A percentile compares a stretch with the other conserved stretches of the same genome.
Evolutionary conservation across 2,113 vertebrate species (phyloP).

Genomic region (Prietella phreatophila): DNA sequence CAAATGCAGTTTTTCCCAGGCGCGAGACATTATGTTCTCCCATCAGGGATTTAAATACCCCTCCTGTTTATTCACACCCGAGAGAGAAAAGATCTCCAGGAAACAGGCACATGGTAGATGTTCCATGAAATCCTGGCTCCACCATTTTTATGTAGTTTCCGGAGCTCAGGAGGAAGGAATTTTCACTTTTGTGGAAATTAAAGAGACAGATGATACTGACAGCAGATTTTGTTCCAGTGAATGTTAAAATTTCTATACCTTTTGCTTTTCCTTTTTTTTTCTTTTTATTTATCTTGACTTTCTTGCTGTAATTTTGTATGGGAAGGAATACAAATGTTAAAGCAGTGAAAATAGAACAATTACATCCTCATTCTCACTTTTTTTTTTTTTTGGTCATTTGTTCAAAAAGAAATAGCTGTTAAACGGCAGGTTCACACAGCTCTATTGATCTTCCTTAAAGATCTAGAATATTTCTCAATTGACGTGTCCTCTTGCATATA

Average conservation of each 20-base stretch:
- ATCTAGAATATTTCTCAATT: background rate
- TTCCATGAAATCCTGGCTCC: slow-evolving; percentile 52
- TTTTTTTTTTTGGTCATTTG: background rate
- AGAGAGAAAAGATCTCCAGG: slow-evolving; percentile 47
- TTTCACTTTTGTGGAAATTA: slow-evolving; percentile 41
- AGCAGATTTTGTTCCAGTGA: slow-evolving; percentile 6
- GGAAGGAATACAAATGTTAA: background rate
- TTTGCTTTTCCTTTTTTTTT: background rate
- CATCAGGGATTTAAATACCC: slow-evolving; percentile 45
- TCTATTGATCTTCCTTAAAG: background rate
- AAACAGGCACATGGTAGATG: slow-evolving; percentile 53
- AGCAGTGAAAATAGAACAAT: background rate
- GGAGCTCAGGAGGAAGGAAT: slow-evolving; percentile 43
- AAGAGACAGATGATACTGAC: slow-evolving; percentile 22
- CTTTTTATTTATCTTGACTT: background rate
- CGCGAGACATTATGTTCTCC: slow-evolving; percentile 45
- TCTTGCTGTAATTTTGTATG: background rate
- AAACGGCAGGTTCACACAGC: background rate
- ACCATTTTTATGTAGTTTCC: slow-evolving; percentile 45
- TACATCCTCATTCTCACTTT: background rate
- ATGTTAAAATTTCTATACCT: slow-evolving; percentile 1
- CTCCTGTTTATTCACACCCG: slow-evolving; percentile 34
- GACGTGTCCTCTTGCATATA: background rate
- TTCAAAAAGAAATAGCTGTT: background rate
- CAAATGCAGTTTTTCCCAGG: slow-evolving; percentile 53